phyloP scores from a whole-genome alignment of 2,888 invertebrate species.

The Philopedon plagiatum region DNA sequence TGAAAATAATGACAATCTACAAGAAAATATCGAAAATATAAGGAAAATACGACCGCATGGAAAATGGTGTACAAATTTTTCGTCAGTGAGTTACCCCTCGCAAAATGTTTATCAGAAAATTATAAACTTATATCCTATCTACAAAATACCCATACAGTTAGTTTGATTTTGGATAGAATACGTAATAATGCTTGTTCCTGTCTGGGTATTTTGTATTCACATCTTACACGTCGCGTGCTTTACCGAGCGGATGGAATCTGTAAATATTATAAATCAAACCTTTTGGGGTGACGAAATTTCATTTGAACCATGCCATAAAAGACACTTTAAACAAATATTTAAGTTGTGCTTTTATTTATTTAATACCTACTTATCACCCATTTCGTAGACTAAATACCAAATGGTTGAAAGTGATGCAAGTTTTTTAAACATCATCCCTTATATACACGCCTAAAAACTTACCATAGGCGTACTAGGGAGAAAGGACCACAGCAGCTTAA shows the following conservation, averaged over 20 bases:
- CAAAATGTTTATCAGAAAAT: conserved; percentile 48
- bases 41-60: no score
- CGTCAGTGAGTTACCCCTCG: no score
- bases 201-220: conserved; percentile 50
- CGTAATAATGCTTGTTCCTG: conserved; percentile 50
- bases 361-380: conserved; percentile 48
- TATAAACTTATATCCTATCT: conserved; percentile 36
- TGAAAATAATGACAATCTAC: no score
- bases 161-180: conserved; percentile 47
- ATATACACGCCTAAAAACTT: neutral
- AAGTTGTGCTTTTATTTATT: conserved; percentile 46
- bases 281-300: conserved; percentile 49
- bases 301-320: conserved; percentile 47
- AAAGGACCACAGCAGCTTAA: neutral
- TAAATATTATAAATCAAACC: conserved; percentile 51
- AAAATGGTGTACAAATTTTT: no score
- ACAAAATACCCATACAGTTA: conserved; percentile 32
- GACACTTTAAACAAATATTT: conserved; percentile 48
- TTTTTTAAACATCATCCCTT: conserved; percentile 13
- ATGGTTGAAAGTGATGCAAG: conserved; percentile 18
- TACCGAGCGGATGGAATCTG: conserved; percentile 44
- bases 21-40: no score
- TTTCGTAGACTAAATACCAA: conserved; percentile 48
- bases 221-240: conserved; percentile 39
- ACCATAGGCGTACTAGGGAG: neutral